Base-by-base conservation (phyloP, 2,888 invertebrate genomes). In the Eupithecia dodoneata region DNA sequence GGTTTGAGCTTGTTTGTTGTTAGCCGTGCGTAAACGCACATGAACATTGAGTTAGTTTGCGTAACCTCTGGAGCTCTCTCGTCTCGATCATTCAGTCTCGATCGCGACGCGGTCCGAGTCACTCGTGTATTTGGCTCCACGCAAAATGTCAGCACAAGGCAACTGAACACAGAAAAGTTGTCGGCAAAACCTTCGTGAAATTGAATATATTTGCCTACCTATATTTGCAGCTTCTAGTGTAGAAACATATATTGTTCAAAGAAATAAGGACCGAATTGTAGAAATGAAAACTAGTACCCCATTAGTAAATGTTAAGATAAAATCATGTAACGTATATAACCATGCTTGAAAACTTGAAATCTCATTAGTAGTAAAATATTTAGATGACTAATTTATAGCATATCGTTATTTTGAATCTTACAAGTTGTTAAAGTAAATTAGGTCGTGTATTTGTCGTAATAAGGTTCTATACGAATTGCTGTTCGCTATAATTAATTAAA, bases 371-470 rank as follows among this genome's bases (percentile, higher is more conserved):
- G 81, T 76, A 73, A 82, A 82, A 84, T 83, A 81, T 83, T 85
- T 85, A 82, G 82, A 77, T 76, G 18, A 59, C 55, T 59, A 30
- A 47, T 49, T 18, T 65, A 65, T 66, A 42, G 87, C 91, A 91
- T 90, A 91, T 90, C 91, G 87, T 85, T 86, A 81, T 84, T 80
- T 81, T 77, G 78, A 79, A 73, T 79, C 75, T 78, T 82, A 76
- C 72, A 66, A 78, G 72, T 82, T 77, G 79, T 80, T 81, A 65
- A 71, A 71, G 44, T 74, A 75, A 72, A 49, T 79, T 81, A 80
- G 78, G 73, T 77, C 71, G 79, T 80, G 77, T 79, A 78, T 72
- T 71, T 45, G 71, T 78, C 47, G 47, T 12, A 7, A 52, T 79
- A 75, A 76, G 52, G 73, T 63, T 44, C 73, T n/a, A 4, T 55